These are phyloP conservation scores for Eumerus sabulonum DNA, from an alignment of 2,888 invertebrate species.

Conservation along the genomic window DNA sequence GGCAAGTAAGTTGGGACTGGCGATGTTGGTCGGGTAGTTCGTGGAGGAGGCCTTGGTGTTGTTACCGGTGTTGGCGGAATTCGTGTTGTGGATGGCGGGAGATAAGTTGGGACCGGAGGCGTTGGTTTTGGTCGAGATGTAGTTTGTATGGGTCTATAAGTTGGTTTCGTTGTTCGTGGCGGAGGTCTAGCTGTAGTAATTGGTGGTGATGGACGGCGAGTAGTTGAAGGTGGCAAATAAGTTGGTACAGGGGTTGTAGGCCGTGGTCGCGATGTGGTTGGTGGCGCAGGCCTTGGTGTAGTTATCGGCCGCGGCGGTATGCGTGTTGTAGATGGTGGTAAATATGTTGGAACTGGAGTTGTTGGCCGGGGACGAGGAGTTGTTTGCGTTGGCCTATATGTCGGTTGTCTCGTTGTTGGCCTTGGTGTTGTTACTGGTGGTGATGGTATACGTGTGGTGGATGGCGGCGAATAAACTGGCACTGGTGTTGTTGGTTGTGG, in stretches of 20 bases:
- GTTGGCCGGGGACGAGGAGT: slow-evolving; percentile 28
- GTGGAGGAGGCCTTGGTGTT: slow-evolving; percentile 54
- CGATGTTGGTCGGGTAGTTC: slow-evolving; percentile 45
- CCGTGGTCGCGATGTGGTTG: background rate
- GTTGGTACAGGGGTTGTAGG: slow-evolving; percentile 12
- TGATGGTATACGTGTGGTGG: slow-evolving; percentile 12
- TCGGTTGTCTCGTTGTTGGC: slow-evolving; percentile 6
- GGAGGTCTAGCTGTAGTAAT: slow-evolving; percentile 27
- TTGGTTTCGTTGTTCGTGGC: slow-evolving; percentile 20
- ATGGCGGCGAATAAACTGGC: slow-evolving; percentile 47
- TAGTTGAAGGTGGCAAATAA: slow-evolving; percentile 39
- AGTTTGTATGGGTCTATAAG: too few species aligned
- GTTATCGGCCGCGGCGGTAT: slow-evolving; percentile 25
- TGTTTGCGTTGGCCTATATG: slow-evolving; percentile 24
- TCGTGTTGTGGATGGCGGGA: background rate
- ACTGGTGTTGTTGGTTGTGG: slow-evolving; percentile 33
- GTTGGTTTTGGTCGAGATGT: background rate
- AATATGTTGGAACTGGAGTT: slow-evolving; percentile 8
- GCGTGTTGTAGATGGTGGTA: slow-evolving; percentile 3
- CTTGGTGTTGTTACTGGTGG: slow-evolving; percentile 68
- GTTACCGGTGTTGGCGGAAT: slow-evolving; percentile 63
- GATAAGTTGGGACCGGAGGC: slow-evolving; percentile 37
- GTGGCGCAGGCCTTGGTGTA: slow-evolving; percentile 31
- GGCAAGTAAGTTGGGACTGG: slow-evolving; percentile 26
- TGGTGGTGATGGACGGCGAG: slow-evolving; percentile 21